phyloP scores from a whole-genome alignment of 2,888 invertebrate genomes.

The Melieria crassipennis region DNA sequence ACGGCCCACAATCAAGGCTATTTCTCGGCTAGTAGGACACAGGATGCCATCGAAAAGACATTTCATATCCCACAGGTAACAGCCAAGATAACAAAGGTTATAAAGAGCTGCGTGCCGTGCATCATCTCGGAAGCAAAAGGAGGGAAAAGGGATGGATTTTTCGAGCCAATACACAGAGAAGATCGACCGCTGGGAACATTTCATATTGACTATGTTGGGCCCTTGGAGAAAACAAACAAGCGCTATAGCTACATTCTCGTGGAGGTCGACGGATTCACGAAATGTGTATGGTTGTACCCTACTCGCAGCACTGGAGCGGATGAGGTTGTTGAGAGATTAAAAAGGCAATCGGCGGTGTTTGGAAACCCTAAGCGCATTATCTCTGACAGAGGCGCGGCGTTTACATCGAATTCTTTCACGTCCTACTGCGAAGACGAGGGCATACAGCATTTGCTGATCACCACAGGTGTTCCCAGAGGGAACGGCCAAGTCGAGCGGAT shows the following conservation, averaged over 20 bases:
- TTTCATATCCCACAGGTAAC: conserved; percentile 36
- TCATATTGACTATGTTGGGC: conserved; percentile 58
- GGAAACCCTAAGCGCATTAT: too few species aligned
- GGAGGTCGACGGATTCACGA: conserved; percentile 54
- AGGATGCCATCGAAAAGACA: conserved; percentile 24
- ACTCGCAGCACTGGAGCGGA: conserved; percentile 45
- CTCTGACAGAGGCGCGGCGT: too few species aligned
- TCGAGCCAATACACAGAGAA: conserved; percentile 30
- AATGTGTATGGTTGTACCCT: conserved; percentile 57
- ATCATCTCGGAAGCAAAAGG: conserved; percentile 20
- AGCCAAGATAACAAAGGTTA: conserved; percentile 32
- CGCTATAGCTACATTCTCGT: conserved; percentile 54
- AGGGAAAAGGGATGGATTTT: conserved; percentile 47
- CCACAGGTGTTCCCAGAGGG: too few species aligned
- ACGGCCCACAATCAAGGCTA: conserved; percentile 47
- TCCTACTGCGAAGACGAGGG: too few species aligned
- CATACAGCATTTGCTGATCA: too few species aligned
- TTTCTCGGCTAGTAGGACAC: too few species aligned
- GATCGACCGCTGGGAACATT: conserved; percentile 43
- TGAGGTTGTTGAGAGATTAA: conserved; percentile 51
- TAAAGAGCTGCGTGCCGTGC: conserved; percentile 39
- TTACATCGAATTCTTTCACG: too few species aligned
- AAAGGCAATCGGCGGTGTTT: conserved; percentile 31
- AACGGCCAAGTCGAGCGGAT: too few species aligned
- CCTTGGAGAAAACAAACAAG: conserved; percentile 51